Conservation (phyloP, 1,140 invertebrate species). For the Drosophila insularis region DNA sequence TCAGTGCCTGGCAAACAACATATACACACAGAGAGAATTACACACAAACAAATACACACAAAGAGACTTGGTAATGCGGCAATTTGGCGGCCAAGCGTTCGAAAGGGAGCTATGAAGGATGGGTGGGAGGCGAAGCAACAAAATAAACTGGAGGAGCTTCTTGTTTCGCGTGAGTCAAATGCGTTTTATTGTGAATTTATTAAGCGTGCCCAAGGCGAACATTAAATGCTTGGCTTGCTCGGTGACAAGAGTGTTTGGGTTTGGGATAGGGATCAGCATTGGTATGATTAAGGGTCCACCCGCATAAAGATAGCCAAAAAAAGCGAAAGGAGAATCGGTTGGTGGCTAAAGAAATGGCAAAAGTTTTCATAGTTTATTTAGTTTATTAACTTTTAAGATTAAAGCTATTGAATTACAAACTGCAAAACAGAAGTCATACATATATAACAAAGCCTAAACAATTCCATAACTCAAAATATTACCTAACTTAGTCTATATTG, state of each 20-base stretch:
- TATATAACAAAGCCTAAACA: too few species aligned
- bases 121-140: not conserved
- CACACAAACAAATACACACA: conserved; percentile 21
- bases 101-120: conserved; percentile 4
- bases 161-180: conserved; percentile 61
- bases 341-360: not conserved
- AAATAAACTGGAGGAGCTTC: not conserved
- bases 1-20: conserved; percentile 56
- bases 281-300: conserved; percentile 26
- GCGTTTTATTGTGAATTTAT: conserved; percentile 79
- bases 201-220: conserved; percentile 75
- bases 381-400: not conserved
- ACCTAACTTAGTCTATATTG: too few species aligned
- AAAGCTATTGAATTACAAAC: not conserved
- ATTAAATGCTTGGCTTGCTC: conserved; percentile 53
- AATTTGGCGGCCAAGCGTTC: conserved; percentile 57
- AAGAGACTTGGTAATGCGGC: conserved; percentile 73
- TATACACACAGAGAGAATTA: conserved; percentile 22
- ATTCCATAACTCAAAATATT: too few species aligned
- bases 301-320: conserved; percentile 64
- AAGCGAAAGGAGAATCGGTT: not conserved
- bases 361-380: conserved; percentile 6
- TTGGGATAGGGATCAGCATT: conserved; percentile 20
- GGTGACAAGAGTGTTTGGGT: conserved; percentile 35
- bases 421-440: not conserved